phyloP scores from a whole-genome alignment of 2,888 invertebrate genomes.

The Anthoptus insignis region DNA sequence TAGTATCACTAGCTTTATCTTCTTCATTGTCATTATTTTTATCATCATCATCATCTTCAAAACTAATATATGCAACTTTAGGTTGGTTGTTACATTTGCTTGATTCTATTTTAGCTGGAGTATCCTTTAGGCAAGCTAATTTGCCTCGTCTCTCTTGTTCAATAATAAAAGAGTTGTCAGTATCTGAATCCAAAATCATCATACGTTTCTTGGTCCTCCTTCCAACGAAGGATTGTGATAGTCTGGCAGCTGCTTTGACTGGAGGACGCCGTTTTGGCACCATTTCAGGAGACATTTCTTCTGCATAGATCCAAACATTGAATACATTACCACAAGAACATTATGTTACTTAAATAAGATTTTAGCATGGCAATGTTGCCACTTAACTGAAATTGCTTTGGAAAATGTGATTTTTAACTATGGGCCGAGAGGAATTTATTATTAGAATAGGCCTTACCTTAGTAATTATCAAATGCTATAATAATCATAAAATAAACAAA shows the following conservation, averaged over 20 bases:
- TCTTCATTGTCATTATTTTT: constrained; percentile 41
- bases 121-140: constrained; percentile 68
- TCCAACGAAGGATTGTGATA: constrained; percentile 59
- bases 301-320: constrained; percentile 38
- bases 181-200: constrained; percentile 72
- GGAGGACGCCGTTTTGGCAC: constrained; percentile 64
- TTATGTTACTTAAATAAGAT: no score
- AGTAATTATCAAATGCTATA: no score
- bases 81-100: constrained; percentile 20
- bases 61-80: no score
- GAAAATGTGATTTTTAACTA: no score
- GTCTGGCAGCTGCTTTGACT: constrained; percentile 52
- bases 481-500: no score
- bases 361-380: not conserved
- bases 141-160: constrained; percentile 70
- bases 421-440: no score
- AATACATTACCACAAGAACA: no score
- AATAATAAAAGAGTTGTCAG: constrained; percentile 75
- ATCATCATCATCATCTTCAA: constrained; percentile 41
- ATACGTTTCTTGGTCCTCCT: constrained; percentile 72
- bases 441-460: no score
- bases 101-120: constrained; percentile 66
- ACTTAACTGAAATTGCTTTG: no score
- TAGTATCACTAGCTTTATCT: constrained; percentile 42
- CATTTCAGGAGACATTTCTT: constrained; percentile 72